phyloP scores from a whole-genome alignment of 2,113 vertebrate species.

The Nettapus auritus region DNA sequence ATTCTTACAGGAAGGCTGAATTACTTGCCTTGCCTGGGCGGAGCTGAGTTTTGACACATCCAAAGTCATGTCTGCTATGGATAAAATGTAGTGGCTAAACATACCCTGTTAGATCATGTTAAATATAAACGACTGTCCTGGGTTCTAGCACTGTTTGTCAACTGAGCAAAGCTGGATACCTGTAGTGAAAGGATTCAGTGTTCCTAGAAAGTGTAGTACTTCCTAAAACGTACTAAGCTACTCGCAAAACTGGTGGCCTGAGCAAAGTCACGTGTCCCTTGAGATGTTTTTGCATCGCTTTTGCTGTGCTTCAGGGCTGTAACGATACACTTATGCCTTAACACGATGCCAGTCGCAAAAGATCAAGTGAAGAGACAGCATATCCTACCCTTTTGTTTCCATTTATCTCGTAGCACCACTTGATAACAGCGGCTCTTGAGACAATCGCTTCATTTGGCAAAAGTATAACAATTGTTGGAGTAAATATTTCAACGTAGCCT shows the following conservation, averaged over 20 bases:
- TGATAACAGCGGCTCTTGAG: slow-evolving; percentile 49
- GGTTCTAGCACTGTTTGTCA: slow-evolving; percentile 60
- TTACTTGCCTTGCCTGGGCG: slow-evolving; percentile 65
- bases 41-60: slow-evolving; percentile 55
- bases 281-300: slow-evolving; percentile 36
- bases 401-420: slow-evolving; percentile 23
- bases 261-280: slow-evolving; percentile 16
- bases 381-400: background rate
- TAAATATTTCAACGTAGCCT: slow-evolving; percentile 1
- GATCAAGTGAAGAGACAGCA: background rate
- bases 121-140: slow-evolving; percentile 16
- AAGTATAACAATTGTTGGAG: slow-evolving; percentile 30
- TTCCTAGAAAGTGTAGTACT: background rate
- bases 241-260: background rate
- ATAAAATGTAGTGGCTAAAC: slow-evolving; percentile 34
- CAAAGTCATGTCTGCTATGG: slow-evolving; percentile 51
- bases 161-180: slow-evolving; percentile 49
- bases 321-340: slow-evolving; percentile 36
- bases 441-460: slow-evolving; percentile 49
- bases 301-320: slow-evolving; percentile 51
- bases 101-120: slow-evolving; percentile 50
- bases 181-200: slow-evolving; percentile 47
- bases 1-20: slow-evolving; percentile 67
- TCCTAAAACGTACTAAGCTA: background rate
- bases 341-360: background rate